Evolutionary conservation across 2,797 vertebrate genomes (phyloP), one percentile per base, ranked within the genome.

Genomic region (Nannoperca obscura): DNA sequence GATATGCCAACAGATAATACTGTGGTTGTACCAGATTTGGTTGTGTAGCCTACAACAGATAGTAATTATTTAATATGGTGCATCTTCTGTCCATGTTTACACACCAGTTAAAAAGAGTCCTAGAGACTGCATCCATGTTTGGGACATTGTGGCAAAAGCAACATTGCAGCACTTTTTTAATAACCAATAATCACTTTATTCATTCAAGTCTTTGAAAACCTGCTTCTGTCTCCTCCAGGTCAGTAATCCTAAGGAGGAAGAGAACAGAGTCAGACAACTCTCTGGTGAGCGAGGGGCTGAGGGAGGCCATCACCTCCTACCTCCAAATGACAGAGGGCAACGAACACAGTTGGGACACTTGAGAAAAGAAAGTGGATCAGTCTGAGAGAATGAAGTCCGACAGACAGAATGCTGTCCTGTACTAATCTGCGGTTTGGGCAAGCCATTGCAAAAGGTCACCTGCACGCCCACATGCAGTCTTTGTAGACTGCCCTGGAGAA

Each of bases 291-390:
- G 95, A 95, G 70, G 97, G 97, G 1, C 93, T 97, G 71, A 92
- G 95, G 74, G 96, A 98, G 57, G 94, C 97, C 86, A 93, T 98
- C 83, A 94, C 79, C 90, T 97, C 97, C 70, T 97, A 98, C 86
- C 91, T 97, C 73, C 95, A 93, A 94, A 91, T 98, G 91, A 95
- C 96, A 0, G 96, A 97, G 0, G 85, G 81, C 0, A 38, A n/a
- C 2, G 74, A 77, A 0, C n/a, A 91, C 52, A 77, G 79, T 81
- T 94, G 93, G 91, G 90, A 94, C 61, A 85, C 82, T 24, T 93
- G 93, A 94, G 50, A 62, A 61, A n/a, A 77, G 46, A 58, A 11
- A 1, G 4, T 20, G 32, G 6, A 62, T 36, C 20, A 15, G 54
- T 40, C 34, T 12, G 55, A 50, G 47, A 38, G 34, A 22, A 73